phyloP scores from a whole-genome alignment of 2,888 invertebrate species.

The Drosophila tripunctata region DNA sequence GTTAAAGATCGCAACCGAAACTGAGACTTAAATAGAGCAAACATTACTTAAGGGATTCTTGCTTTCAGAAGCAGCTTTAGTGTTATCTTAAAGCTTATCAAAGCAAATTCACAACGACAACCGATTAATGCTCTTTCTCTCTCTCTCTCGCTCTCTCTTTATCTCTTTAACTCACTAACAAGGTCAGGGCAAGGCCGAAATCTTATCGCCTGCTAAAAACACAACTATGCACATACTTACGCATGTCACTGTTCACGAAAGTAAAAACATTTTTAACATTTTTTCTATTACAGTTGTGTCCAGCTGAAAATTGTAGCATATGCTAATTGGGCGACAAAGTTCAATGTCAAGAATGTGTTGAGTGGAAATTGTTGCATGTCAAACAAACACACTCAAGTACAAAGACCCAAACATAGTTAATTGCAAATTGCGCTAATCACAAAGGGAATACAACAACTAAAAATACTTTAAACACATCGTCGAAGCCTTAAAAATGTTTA shows the following conservation, averaged over 20 bases:
- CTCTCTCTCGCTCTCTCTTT: background rate
- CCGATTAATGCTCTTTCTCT: constrained; percentile 4
- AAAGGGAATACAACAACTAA: constrained; percentile 61
- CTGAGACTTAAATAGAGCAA: too few relatives aligned
- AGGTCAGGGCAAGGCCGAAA: constrained; percentile 37
- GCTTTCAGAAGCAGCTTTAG: too few relatives aligned
- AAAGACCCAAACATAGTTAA: constrained; percentile 37
- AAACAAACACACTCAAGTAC: constrained; percentile 9
- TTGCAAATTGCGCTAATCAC: constrained; percentile 54
- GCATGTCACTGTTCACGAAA: too few relatives aligned
- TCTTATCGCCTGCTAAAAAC: constrained; percentile 19
- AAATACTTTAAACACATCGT: constrained; percentile 70
- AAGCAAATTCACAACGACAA: background rate
- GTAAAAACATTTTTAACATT: background rate
- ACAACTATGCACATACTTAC: background rate
- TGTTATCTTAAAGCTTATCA: background rate
- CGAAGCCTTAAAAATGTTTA: constrained; percentile 68
- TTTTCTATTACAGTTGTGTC: background rate
- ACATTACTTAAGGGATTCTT: too few relatives aligned
- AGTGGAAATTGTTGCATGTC: constrained; percentile 38
- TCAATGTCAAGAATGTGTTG: constrained; percentile 57
- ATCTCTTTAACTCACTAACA: constrained; percentile 2
- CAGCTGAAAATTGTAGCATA: constrained; percentile 4
- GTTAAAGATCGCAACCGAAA: too few relatives aligned
- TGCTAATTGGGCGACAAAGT: constrained; percentile 37